phyloP scores from a whole-genome alignment of 1,140 invertebrate species.

The Diorhabda carinulata region DNA sequence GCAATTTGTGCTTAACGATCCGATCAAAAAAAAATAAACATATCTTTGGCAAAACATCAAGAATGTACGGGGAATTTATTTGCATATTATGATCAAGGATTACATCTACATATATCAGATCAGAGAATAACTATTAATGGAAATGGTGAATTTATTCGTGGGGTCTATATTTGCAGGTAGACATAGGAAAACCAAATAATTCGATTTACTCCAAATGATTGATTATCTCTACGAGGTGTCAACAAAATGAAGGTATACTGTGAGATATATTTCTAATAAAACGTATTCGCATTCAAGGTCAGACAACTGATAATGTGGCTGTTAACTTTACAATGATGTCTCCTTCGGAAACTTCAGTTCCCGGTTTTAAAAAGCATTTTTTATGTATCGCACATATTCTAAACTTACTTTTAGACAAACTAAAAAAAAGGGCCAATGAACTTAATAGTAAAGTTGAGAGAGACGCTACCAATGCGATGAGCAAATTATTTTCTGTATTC shows the following conservation, averaged over 20 bases:
- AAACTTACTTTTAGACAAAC: not conserved
- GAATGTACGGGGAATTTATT: conserved; percentile 8
- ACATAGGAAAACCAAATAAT: too few species aligned
- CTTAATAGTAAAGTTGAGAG: not conserved
- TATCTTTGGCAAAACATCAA: conserved; percentile 11
- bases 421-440: not conserved
- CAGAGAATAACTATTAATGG: not conserved
- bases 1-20: conserved; percentile 22
- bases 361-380: too few species aligned
- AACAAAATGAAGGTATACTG: too few species aligned
- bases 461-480: not conserved
- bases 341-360: too few species aligned
- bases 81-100: conserved; percentile 6
- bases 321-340: too few species aligned
- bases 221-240: too few species aligned
- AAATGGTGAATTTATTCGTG: not conserved
- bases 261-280: too few species aligned
- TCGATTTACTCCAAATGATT: too few species aligned
- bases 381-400: too few species aligned
- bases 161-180: too few species aligned
- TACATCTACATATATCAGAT: not conserved
- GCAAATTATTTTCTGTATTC: not conserved
- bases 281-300: too few species aligned
- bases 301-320: too few species aligned
- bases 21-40: conserved; percentile 11